Conservation (phyloP, 2,113 vertebrate species). For the Glaucidium brasilianum region DNA sequence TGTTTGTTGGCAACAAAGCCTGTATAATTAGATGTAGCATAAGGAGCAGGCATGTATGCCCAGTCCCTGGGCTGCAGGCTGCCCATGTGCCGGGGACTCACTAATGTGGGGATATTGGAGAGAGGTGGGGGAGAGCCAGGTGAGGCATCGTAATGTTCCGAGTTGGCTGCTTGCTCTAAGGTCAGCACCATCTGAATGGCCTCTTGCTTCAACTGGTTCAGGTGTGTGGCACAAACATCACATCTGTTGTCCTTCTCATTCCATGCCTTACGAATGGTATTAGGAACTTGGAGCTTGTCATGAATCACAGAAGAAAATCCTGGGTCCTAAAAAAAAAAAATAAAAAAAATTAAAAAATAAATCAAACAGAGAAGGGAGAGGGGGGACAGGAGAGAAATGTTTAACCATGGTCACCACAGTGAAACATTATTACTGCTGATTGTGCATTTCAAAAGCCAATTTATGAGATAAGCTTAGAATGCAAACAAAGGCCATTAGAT, state of each 20-base stretch:
- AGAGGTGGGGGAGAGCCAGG: slow-evolving; percentile 83
- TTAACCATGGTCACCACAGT: slow-evolving; percentile 9
- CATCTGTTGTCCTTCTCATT: slow-evolving; percentile 94
- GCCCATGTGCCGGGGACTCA: slow-evolving; percentile 74
- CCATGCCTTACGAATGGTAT: slow-evolving; percentile 91
- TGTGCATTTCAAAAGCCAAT: slow-evolving; percentile 35
- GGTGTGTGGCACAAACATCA: slow-evolving; percentile 91
- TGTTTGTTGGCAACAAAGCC: slow-evolving; percentile 79
- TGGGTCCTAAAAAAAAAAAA: slow-evolving; percentile 84
- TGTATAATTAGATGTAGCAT: slow-evolving; percentile 75
- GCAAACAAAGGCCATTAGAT: slow-evolving; percentile 36
- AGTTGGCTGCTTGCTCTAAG: slow-evolving; percentile 76
- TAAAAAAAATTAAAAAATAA: slow-evolving; percentile 61
- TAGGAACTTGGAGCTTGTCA: slow-evolving; percentile 93
- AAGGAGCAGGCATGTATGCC: slow-evolving; percentile 78
- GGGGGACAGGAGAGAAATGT: background rate
- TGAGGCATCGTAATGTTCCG: slow-evolving; percentile 84
- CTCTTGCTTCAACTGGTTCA: slow-evolving; percentile 96
- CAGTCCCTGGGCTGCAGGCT: slow-evolving; percentile 79
- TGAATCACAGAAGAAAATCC: slow-evolving; percentile 91
- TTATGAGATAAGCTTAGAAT: slow-evolving; percentile 35
- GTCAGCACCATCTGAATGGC: slow-evolving; percentile 94
- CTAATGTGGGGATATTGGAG: slow-evolving; percentile 70
- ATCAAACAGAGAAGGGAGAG: slow-evolving; percentile 30
- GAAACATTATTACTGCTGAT: background rate